Evolutionary conservation across 2,797 vertebrate genomes (phyloP).

Genomic region (Rhinatrema bivittatum): DNA sequence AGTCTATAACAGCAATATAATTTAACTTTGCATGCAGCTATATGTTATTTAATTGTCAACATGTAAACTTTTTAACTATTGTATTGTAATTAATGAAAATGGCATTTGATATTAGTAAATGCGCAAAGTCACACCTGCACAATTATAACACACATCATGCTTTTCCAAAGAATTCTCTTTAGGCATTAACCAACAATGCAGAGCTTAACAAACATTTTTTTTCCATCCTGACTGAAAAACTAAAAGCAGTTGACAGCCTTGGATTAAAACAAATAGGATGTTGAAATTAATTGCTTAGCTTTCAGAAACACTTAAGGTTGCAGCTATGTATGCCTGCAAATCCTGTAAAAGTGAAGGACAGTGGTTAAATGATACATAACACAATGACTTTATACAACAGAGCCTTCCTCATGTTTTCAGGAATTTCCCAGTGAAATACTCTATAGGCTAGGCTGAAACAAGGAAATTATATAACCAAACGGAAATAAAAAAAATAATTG

Average conservation of each 20-base stretch:
- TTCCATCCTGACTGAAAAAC: conserved; percentile 33
- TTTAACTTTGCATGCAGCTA: conserved; percentile 35
- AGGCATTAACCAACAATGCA: conserved; percentile 31
- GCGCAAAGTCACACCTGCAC: conserved; percentile 36
- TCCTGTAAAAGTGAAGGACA: conserved; percentile 30
- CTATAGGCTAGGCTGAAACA: conserved; percentile 19
- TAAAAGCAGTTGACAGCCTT: conserved; percentile 42
- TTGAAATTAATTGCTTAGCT: conserved; percentile 45
- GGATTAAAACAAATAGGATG: conserved; percentile 42
- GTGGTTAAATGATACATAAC: conserved; percentile 16
- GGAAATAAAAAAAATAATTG: too few species aligned
- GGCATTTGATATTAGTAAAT: conserved; percentile 45
- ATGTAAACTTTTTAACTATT: conserved; percentile 61
- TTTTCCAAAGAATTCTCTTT: conserved; percentile 45
- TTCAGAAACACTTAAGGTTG: conserved; percentile 30
- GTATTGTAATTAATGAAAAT: conserved; percentile 56
- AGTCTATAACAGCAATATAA: conserved; percentile 36
- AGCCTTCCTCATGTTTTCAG: conserved; percentile 16
- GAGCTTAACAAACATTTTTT: conserved; percentile 37
- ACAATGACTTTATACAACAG: conserved; percentile 16
- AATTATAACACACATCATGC: conserved; percentile 42
- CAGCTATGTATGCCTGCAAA: conserved; percentile 33
- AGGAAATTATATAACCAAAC: too few species aligned
- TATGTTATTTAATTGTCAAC: too few species aligned
- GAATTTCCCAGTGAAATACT: conserved; percentile 10